Evolutionary conservation across 2,113 vertebrate species (phyloP), one percentile per base, ranked within the genome.

Genomic region (Anguilla japonica): DNA sequence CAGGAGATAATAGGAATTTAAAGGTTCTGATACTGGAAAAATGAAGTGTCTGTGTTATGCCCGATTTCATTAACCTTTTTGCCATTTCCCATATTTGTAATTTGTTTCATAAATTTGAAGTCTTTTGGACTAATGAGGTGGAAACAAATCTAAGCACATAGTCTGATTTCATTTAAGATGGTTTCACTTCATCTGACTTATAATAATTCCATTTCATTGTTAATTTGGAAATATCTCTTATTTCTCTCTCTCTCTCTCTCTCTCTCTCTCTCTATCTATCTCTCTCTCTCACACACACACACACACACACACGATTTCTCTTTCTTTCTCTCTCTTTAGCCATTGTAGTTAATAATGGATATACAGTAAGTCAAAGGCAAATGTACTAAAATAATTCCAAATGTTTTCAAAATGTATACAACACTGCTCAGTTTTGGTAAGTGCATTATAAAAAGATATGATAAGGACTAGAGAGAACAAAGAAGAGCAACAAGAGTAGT

Each of bases 161-260:
- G 40, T 40, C 40, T 81, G 40, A 40, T 20, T 86, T 82, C 43
- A n/a, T 81, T 81, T 71, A 80, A n/a, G 60, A 43, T 18, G 79
- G 41, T 71, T n/a, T 75, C 41, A 81, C n/a, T 26, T 57, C 75
- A 79, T 11, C 53, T 80, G 53, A 26, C 5, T 22, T 79, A n/a
- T 34, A 79, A 85, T 79, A 43, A 41, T 41, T 86, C 50, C 41
- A 13, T 82, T 41, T 82, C 8, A 71, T 86, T 43, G 18, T 46
- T 6, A 46, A 60, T 46, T 39, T 39, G 40, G 57, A 16, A 14
- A 57, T 83, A 2, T 41, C 82, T 53, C 46, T 46, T 29, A 34
- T 53, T 20, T 41, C 41, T 71, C 20, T 71, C 63, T 71, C 26
- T 53, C 22, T 41, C 81, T 46, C 71, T 41, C 41, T 41, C 26